These are phyloP conservation scores for Ornithoptera alexandrae DNA, from an alignment of 2,888 invertebrate species.

Conservation along the genomic window DNA sequence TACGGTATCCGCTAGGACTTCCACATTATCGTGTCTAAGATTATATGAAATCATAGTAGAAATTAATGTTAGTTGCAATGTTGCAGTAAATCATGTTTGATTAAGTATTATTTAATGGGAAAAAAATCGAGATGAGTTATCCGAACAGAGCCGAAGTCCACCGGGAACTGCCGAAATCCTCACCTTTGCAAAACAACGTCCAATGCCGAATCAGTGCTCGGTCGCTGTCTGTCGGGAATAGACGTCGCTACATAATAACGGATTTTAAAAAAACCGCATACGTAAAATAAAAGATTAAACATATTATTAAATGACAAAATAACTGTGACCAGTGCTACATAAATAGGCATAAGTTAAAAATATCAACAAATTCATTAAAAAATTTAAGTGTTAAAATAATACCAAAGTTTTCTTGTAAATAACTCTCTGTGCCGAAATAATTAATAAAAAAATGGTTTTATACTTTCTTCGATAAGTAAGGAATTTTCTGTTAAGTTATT, in stretches of 20 bases:
- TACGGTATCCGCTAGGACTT: no score
- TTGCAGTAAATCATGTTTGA: background rate
- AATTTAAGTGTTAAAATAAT: background rate
- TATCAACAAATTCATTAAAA: background rate
- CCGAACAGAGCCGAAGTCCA: constrained; percentile 59
- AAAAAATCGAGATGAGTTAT: constrained; percentile 61
- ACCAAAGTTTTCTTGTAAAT: background rate
- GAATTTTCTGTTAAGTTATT: no score
- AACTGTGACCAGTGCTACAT: constrained; percentile 53
- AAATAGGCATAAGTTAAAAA: constrained; percentile 28
- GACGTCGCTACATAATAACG: constrained; percentile 42
- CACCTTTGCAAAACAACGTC: constrained; percentile 74
- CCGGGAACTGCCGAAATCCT: constrained; percentile 68
- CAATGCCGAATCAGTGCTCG: constrained; percentile 75
- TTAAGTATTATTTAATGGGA: background rate
- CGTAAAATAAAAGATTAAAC: constrained; percentile 48
- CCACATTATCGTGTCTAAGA: no score
- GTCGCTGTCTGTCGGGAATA: constrained; percentile 53
- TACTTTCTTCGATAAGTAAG: no score
- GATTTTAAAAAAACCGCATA: constrained; percentile 38
- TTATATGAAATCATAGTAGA: no score
- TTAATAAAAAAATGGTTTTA: background rate
- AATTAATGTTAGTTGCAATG: background rate
- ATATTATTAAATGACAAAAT: constrained; percentile 51
- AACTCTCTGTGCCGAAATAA: background rate